Conservation (phyloP, 2,797 vertebrate genomes). For the Gephyroberyx darwinii region DNA sequence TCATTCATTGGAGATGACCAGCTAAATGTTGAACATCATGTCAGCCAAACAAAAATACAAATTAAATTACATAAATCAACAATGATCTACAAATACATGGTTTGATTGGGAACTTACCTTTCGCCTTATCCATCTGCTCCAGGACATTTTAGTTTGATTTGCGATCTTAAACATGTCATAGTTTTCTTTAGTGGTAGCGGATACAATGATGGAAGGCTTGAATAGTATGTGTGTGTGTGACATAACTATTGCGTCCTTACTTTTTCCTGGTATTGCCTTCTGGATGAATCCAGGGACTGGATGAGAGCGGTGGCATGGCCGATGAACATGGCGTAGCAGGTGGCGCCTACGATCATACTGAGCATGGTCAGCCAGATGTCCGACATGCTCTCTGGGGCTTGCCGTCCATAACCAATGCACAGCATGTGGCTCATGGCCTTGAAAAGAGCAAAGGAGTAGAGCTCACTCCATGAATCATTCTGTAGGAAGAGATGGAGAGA, state of each 20-base stretch:
- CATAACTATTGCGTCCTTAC: slow-evolving; percentile 64
- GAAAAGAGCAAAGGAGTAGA: slow-evolving; percentile 95
- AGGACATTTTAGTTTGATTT: not conserved
- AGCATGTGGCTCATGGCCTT: slow-evolving; percentile 99
- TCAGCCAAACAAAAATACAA: not conserved
- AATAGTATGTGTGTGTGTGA: too few relatives aligned
- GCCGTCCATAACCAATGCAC: slow-evolving; percentile 94
- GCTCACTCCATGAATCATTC: slow-evolving; percentile 96
- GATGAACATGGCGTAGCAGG: slow-evolving; percentile 98
- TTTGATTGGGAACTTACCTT: not conserved
- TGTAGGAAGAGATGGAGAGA: slow-evolving; percentile 59
- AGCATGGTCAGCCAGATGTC: slow-evolving; percentile 99
- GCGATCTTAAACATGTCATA: not conserved
- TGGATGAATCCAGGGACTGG: slow-evolving; percentile 95
- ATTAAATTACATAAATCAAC: not conserved
- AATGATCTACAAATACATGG: not conserved
- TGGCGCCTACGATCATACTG: slow-evolving; percentile 98
- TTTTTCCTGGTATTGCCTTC: slow-evolving; percentile 98
- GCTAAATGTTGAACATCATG: not conserved
- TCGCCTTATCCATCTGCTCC: not conserved
- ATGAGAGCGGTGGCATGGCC: slow-evolving; percentile 97
- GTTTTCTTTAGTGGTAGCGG: not conserved
- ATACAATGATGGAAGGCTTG: not conserved
- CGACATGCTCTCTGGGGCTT: slow-evolving; percentile 95
- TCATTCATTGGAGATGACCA: not conserved